A percentile compares a stretch with the other conserved stretches of the same genome.
These are phyloP conservation scores for Acridotheres tristis DNA, from an alignment of 2,797 vertebrate genomes.

Conservation along the genomic window DNA sequence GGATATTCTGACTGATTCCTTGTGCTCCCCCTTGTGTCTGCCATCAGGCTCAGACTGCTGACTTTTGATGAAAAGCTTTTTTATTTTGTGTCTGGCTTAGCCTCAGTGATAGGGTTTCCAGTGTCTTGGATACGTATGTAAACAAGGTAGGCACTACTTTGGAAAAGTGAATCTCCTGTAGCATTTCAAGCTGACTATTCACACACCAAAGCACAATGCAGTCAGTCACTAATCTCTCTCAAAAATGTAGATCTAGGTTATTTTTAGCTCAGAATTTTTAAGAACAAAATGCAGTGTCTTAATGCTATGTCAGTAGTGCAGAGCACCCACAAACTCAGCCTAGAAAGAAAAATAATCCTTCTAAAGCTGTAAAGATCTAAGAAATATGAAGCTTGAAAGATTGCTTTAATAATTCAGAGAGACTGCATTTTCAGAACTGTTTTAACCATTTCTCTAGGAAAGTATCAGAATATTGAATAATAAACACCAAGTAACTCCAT, in stretches of 20 bases:
- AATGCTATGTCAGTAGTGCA: background rate
- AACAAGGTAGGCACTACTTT: background rate
- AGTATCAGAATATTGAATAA: background rate
- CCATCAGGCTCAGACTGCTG: background rate
- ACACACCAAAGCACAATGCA: background rate
- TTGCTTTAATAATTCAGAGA: background rate
- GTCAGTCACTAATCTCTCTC: background rate
- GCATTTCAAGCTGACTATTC: background rate
- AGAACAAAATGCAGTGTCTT: background rate
- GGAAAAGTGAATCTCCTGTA: background rate
- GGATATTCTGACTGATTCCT: background rate
- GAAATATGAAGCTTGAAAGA: background rate
- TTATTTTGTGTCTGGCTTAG: background rate
- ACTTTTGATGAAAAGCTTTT: background rate
- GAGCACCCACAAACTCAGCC: background rate
- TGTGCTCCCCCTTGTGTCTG: background rate
- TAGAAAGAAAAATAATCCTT: background rate
- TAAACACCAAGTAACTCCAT: background rate
- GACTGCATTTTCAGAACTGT: background rate
- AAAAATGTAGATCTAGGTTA: background rate
- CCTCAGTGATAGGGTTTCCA: background rate
- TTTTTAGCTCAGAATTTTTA: background rate
- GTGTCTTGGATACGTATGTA: background rate
- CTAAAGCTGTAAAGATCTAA: background rate
- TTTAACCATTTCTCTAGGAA: background rate